Evolutionary conservation across 2,113 vertebrate species (phyloP), one percentile per base, ranked within the genome.

Genomic region (Stigmatopora nigra): DNA sequence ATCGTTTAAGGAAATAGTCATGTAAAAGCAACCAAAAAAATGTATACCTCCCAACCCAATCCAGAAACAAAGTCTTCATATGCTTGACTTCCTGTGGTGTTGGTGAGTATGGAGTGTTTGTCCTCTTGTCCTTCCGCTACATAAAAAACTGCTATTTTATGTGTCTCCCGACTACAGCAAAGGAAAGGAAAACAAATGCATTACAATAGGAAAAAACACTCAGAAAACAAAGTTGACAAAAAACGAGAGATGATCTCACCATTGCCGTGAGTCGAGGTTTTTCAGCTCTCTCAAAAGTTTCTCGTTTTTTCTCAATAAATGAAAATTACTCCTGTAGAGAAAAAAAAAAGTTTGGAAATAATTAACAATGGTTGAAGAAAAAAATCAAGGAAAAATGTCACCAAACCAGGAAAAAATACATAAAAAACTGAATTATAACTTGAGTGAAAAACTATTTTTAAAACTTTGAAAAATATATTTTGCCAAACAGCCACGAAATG

Each of bases 101-200:
- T 99, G 13, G 95, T 96, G 60, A 99, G 91, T 79, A 99, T 99
- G 76, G 97, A 99, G 90, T 98, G 95, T 81, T 99, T 99, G 87
- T 99, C 96, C 86, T 99, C 97, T 86, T 99, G 97, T 35, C 97
- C 96, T 79, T 98, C 97, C 46, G 97, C 97, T 71, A 99, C 95
- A 67, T 98, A 99, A 89, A 99, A 99, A 68, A 99, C 97, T 9
- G 97, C 97, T 20, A 99, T 99, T 87, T 99, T 99, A 88, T 99
- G 97, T 5, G 97, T 99, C 81, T 99, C 97, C 45, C 97, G 94
- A 84, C 97, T 99, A 70, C 22, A 71, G 83, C 86, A 76, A 79
- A 56, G 25, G 20, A 51, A 49, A 63, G 11, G 44, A 66, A 56
- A 16, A 22, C 72, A 49, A 45, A 51, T 2, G 25, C 22, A 68